Evolutionary conservation across 2,888 invertebrate genomes (phyloP).

Genomic region (Caenorhabditis sulstoni): DNA sequence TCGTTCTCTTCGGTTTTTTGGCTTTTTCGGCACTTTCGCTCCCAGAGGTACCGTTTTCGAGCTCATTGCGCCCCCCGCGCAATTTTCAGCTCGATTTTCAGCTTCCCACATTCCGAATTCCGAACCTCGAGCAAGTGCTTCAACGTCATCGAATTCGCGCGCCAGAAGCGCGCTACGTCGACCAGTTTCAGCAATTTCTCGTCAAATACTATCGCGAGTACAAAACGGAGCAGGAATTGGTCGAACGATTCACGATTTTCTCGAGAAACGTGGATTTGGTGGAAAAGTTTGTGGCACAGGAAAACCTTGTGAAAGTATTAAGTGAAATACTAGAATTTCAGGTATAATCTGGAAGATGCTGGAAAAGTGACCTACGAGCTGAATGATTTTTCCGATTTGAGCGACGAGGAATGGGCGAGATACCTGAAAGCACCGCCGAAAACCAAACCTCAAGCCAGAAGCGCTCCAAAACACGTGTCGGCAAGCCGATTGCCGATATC

Average conservation of each 20-base stretch:
- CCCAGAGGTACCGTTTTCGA: too few species aligned
- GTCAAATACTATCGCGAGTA: constrained; percentile 30
- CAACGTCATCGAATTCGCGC: constrained; percentile 20
- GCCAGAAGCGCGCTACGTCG: constrained; percentile 27
- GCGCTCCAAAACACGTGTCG: too few species aligned
- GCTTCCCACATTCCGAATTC: constrained; percentile 24
- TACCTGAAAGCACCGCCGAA: constrained; percentile 18
- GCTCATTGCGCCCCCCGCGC: too few species aligned
- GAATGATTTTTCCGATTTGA: constrained; percentile 39
- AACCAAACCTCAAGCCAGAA: too few species aligned
- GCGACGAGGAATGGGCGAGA: constrained; percentile 34
- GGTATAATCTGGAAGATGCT: constrained; percentile 31
- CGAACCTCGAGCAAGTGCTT: constrained; percentile 4
- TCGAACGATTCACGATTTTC: constrained; percentile 32
- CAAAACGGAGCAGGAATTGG: constrained; percentile 17
- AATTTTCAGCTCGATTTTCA: constrained; percentile 1
- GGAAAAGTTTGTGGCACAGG: too few species aligned
- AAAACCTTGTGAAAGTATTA: too few species aligned
- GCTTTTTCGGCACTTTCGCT: too few species aligned
- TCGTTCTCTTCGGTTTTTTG: too few species aligned
- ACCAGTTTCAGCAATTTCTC: constrained; percentile 22
- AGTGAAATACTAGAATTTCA: not conserved
- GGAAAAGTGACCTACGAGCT: constrained; percentile 37
- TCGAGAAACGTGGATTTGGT: constrained; percentile 40
- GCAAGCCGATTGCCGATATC: constrained; percentile 13